Base-by-base conservation (phyloP, 2,797 vertebrate species). In the Notamacropus eugenii region DNA sequence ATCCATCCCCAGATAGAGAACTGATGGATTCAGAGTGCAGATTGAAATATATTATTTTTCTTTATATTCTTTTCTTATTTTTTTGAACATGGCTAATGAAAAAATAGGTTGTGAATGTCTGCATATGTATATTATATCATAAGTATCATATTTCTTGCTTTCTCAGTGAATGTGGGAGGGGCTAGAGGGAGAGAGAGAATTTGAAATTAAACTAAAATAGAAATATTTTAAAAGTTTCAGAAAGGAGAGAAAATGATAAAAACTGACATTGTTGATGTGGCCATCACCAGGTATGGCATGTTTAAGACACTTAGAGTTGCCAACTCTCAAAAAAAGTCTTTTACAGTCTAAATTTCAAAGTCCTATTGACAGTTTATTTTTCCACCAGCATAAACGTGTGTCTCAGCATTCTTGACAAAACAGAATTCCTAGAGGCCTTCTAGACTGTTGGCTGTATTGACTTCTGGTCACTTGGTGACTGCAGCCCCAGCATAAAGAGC, bases 381-480 rank as follows among this genome's bases (percentile, higher is more conserved):
- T 52, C 92, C 16, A 3, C 95, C 55, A 92, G n/a, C 92, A n/a
- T 95, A 93, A 96, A 40, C 92, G 91, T 90, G 93, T 95, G 52
- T 97, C 93, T 97, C 56, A 93, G 95, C 54, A 62, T 96, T 95
- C 52, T 91, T 96, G 93, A 58, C 46, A 14, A 82, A 87, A 14
- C 5, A 94, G 95, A 95, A 96, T 96, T 96, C 67, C 97, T 93
- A 16, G 93, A 95, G 90, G 29, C 54, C 56, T 55, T 94, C 57
- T 40, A 91, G 57, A 97, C 67, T 91, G 34, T 92, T 16, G 13
- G 55, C 55, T 95, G 0, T 93, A 91, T 96, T 97, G 92, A 93
- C 67, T 96, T 96, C 28, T 93, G 62, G 62, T 57, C 82, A 34
- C 82, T 93, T 94, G 52, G 62, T 92, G 82, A 9, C 95, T 96